These are phyloP conservation scores for Pungitius pungitius DNA, from an alignment of 2,113 vertebrate species.

Conservation along the genomic window DNA sequence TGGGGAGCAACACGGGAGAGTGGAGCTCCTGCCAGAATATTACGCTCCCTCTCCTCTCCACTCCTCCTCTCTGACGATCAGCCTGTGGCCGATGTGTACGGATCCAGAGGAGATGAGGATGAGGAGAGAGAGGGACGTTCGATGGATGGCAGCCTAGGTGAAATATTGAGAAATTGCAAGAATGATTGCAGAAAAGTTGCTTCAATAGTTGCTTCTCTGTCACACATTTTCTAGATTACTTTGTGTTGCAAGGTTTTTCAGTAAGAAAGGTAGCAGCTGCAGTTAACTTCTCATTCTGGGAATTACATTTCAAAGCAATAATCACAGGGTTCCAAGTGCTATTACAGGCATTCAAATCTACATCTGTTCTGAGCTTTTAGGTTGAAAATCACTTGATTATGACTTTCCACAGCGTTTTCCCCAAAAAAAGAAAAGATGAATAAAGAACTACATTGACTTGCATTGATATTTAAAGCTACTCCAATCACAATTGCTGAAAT, in stretches of 20 bases:
- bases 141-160: constrained; percentile 10
- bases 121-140: constrained; percentile 21
- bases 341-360: background rate
- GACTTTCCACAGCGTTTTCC: background rate
- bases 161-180: background rate
- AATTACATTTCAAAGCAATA: constrained; percentile 17
- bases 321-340: background rate
- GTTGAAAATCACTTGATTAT: background rate
- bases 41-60: constrained; percentile 28
- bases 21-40: constrained; percentile 53
- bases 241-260: background rate
- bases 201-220: background rate
- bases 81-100: constrained; percentile 51
- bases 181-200: too few relatives aligned
- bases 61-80: constrained; percentile 35
- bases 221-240: background rate
- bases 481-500: background rate
- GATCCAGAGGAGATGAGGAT: constrained; percentile 46
- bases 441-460: background rate
- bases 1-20: constrained; percentile 36
- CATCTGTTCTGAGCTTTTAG: background rate
- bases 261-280: constrained; percentile 7
- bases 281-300: constrained; percentile 4
- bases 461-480: background rate
- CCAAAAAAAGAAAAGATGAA: background rate